Evolutionary conservation across 2,113 vertebrate species (phyloP).

Genomic region (Sylvia atricapilla): DNA sequence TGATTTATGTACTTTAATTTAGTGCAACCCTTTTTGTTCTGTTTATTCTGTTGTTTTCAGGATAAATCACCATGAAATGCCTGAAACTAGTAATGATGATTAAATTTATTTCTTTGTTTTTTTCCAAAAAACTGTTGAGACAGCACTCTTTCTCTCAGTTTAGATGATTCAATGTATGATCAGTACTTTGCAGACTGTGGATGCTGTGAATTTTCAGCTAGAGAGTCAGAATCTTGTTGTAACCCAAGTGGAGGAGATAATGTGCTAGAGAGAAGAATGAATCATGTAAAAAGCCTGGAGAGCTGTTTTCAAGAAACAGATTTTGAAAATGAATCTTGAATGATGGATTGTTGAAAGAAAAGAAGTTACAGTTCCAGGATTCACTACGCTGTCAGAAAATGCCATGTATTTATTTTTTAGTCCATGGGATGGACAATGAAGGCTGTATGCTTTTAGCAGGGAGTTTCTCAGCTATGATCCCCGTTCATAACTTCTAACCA

Average conservation of each 20-base stretch:
- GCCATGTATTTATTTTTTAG: background rate
- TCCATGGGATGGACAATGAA: background rate
- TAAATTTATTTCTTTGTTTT: background rate
- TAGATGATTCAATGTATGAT: background rate
- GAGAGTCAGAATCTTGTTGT: background rate
- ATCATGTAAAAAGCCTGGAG: background rate
- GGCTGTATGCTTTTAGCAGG: background rate
- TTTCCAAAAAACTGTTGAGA: background rate
- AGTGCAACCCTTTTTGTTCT: background rate
- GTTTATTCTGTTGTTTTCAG: background rate
- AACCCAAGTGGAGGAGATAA: background rate
- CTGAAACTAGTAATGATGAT: background rate
- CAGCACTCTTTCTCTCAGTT: background rate
- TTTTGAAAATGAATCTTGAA: background rate
- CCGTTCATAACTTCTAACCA: background rate
- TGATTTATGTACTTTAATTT: background rate
- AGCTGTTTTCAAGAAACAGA: background rate
- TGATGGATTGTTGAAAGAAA: background rate
- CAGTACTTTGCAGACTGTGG: background rate
- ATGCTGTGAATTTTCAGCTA: background rate
- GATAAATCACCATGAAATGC: background rate
- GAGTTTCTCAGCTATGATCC: background rate
- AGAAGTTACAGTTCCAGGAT: background rate
- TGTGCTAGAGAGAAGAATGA: background rate
- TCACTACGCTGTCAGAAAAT: background rate